Base-by-base conservation (phyloP, 1,140 invertebrate species). In the Cotesia vestalis region DNA sequence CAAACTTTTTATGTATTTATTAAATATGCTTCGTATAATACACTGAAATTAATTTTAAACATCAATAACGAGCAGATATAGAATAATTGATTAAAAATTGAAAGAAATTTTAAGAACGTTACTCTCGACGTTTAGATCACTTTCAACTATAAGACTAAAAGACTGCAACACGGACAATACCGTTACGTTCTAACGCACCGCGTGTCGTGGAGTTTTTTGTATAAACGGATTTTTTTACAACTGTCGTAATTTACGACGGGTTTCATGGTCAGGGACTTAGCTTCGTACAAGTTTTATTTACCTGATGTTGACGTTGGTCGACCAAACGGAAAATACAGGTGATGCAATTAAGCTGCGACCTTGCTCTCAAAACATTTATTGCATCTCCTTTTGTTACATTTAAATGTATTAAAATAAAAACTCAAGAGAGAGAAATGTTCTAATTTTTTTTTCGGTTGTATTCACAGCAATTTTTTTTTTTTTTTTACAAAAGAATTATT, bases 301-400 rank as follows among this genome's bases (percentile, higher is more conserved):
- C 17, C 53, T 55, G 38, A 62, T 57, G 20, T 20, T 27, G 6
- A 12, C 12, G 4, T 59, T 34, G 20, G 57, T 59, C 57, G 20
- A 27, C 57, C 20, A 17, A 20, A 59, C 6, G 57, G 9, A 35
- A 14, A 51, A 53, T 73, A 76, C 85, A 85, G 83, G 84, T 85
- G 84, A 84, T 73, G 83, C 80, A 82, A 84, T 81, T 78, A 76
- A 75, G 70, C 64, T n/a, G 55, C 73, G 82, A 82, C 85, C 85
- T 86, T 85, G 84, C 78, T 76, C 80, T 62, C 76, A 76, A 83
- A 84, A 79, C 73, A 76, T 59, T 81, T 83, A 79, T 81, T 69
- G 76, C 78, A 75, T 71, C 77, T 62, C 20, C 73, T n/a, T 17
- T 20, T 27, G 9, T 27, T 20, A 27, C 20, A 59, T 27, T 27